Base-by-base conservation (phyloP, 2,797 vertebrate species). In the Acropternis orthonyx region DNA sequence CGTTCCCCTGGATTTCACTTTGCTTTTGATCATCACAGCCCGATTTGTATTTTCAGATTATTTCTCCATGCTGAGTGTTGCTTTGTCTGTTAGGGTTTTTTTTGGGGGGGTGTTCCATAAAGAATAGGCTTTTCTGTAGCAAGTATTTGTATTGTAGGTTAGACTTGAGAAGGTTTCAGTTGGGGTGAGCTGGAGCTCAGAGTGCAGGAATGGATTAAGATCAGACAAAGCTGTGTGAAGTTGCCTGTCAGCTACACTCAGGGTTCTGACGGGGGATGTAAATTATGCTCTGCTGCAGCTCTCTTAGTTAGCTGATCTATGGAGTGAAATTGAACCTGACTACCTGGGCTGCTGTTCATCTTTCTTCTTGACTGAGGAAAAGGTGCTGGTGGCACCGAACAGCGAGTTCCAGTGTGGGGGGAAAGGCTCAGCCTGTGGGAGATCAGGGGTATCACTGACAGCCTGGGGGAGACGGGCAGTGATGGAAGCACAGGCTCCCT, bases 141-240 rank as follows among this genome's bases (percentile, higher is more conserved):
- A 43, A 1, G 51, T 32, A 26, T 65, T 48, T 68, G 39, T 89
- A 32, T 61, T 75, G n/a, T 26, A 61, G 79, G 49, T 17, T 7
- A 78, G 62, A 68, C 48, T 39, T 83, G n/a, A 68, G 32, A 18
- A 63, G 4, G 2, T 12, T 89, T 73, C 59, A 37, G 3, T 15
- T 76, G 59, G 83, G 72, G 87, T 0, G 12, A 75, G 82, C 74
- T 89, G 94, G 83, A 91, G 63, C 66, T 83, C 36, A 3, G 68
- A 94, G 95, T 95, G 93, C 83, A 59, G 92, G 95, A 92, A 54
- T 77, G 92, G 92, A 96, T 97, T 95, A 93, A 92, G 96, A 97
- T 96, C 91, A 97, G 85, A 92, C 88, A 93, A 52, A 96, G 72
- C 93, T 73, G 78, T 46, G 80, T 87, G 74, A 95, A 93, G 92